Conservation (phyloP, 1,140 invertebrate genomes). For the Meloidogyne exigua region DNA sequence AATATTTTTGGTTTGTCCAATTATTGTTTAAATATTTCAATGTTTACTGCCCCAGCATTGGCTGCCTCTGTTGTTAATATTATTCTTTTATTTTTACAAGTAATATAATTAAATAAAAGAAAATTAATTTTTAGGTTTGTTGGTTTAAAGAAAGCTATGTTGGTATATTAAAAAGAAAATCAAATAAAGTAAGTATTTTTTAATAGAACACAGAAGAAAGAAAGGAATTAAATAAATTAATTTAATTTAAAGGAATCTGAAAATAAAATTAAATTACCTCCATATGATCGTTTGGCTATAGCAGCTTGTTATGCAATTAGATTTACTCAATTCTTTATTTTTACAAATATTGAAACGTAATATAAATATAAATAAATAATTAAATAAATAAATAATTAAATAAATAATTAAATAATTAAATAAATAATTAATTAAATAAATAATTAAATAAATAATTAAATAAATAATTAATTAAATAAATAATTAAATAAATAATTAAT, state of each 20-base stretch:
- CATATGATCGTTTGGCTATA: slow-evolving; percentile 30
- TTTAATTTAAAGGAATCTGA: no score
- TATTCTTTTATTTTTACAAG: slow-evolving; percentile 13
- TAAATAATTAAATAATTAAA: slow-evolving; percentile 7
- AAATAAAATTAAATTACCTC: slow-evolving; percentile 19
- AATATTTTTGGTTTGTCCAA: neutral
- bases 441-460: neutral
- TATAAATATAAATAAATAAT: neutral
- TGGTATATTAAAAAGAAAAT: slow-evolving; percentile 19
- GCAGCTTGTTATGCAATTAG: slow-evolving; percentile 34
- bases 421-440: slow-evolving; percentile 22
- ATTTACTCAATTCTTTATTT: slow-evolving; percentile 42
- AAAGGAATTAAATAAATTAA: no score
- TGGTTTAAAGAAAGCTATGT: slow-evolving; percentile 30
- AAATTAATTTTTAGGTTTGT: neutral
- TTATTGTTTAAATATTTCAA: slow-evolving; percentile 15
- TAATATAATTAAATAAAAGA: neutral
- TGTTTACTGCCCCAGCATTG: slow-evolving; percentile 39
- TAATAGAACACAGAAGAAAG: no score
- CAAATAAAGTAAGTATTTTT: neutral
- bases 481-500: slow-evolving; percentile 6
- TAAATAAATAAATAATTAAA: slow-evolving; percentile 17
- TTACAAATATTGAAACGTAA: slow-evolving; percentile 43
- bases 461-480: no score
- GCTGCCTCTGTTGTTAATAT: slow-evolving; percentile 26